These are phyloP conservation scores for Albula glossodonta DNA, from an alignment of 2,113 vertebrate genomes.

Conservation along the genomic window DNA sequence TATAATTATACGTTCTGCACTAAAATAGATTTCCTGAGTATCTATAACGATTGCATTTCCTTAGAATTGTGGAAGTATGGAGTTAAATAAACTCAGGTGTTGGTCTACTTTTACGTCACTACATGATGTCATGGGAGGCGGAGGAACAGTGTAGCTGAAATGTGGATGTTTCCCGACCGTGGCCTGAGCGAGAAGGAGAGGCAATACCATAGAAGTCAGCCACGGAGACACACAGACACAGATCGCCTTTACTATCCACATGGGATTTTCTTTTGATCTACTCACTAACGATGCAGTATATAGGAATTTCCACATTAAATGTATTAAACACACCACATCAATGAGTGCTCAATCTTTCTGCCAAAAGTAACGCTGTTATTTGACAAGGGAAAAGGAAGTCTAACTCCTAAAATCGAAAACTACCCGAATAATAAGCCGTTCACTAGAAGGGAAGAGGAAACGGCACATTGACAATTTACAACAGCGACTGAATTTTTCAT, in stretches of 20 bases:
- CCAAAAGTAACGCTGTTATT: neutral
- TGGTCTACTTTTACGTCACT: constrained; percentile 20
- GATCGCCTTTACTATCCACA: neutral
- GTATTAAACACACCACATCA: neutral
- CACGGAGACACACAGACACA: neutral
- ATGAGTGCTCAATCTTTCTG: neutral
- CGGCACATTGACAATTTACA: neutral
- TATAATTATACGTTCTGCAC: neutral
- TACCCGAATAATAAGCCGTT: neutral
- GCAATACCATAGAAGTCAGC: neutral
- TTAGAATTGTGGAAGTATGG: neutral
- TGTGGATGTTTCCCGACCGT: constrained; percentile 4
- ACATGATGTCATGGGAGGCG: constrained; percentile 16
- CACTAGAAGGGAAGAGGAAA: constrained; percentile 10
- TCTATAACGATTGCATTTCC: neutral
- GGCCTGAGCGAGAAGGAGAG: neutral
- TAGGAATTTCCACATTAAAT: neutral
- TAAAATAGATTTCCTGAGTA: neutral
- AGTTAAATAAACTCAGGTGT: constrained; percentile 18
- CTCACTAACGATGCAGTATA: neutral
- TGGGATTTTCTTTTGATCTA: neutral
- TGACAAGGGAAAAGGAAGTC: constrained; percentile 3
- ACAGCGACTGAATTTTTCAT: neutral
- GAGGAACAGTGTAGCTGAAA: neutral
- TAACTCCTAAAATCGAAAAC: constrained; percentile 3